Conservation (phyloP, 1,140 invertebrate genomes). For the Drosophila obscura region DNA sequence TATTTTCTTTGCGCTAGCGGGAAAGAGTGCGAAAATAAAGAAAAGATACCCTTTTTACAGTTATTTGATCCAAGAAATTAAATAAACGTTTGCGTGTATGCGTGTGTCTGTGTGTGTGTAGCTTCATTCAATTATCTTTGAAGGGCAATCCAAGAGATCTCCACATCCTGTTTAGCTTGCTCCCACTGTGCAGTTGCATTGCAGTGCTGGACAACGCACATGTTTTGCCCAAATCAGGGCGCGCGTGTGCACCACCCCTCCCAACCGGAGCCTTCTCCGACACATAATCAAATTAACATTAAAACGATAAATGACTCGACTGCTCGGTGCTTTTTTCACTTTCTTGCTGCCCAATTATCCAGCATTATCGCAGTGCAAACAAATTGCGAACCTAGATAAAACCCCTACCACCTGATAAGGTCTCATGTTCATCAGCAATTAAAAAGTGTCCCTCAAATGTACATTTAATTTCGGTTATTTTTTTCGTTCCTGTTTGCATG, state of each 20-base stretch:
- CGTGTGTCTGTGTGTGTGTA: slow-evolving; percentile 44
- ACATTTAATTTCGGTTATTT: slow-evolving; percentile 29
- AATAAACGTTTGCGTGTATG: slow-evolving; percentile 25
- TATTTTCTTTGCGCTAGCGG: slow-evolving; percentile 29
- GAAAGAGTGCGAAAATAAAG: slow-evolving; percentile 41
- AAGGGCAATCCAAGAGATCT: slow-evolving; percentile 30
- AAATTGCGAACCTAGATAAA: slow-evolving; percentile 26
- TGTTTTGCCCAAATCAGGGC: slow-evolving; percentile 17
- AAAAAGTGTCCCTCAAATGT: slow-evolving; percentile 37
- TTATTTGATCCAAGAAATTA: slow-evolving; percentile 72
- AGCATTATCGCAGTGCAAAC: slow-evolving; percentile 45
- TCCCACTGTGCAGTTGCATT: slow-evolving; percentile 12
- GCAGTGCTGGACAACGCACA: slow-evolving; percentile 53
- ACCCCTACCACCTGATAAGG: slow-evolving; percentile 5
- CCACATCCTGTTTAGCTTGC: slow-evolving; percentile 48
- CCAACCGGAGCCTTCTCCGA: slow-evolving; percentile 6
- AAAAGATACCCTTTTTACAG: slow-evolving; percentile 59
- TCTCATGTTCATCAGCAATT: slow-evolving; percentile 36
- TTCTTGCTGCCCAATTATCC: slow-evolving; percentile 38
- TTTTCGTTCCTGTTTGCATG: slow-evolving; percentile 42
- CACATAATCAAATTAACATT: slow-evolving; percentile 38
- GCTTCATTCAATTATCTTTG: slow-evolving; percentile 46
- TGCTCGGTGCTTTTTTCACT: slow-evolving; percentile 17
- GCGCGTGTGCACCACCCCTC: slow-evolving; percentile 4
- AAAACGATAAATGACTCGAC: slow-evolving; percentile 35